A percentile compares a stretch with the other conserved stretches of the same genome.
Evolutionary conservation across 2,888 invertebrate genomes (phyloP).

Genomic region (Eupithecia pulchellata): DNA sequence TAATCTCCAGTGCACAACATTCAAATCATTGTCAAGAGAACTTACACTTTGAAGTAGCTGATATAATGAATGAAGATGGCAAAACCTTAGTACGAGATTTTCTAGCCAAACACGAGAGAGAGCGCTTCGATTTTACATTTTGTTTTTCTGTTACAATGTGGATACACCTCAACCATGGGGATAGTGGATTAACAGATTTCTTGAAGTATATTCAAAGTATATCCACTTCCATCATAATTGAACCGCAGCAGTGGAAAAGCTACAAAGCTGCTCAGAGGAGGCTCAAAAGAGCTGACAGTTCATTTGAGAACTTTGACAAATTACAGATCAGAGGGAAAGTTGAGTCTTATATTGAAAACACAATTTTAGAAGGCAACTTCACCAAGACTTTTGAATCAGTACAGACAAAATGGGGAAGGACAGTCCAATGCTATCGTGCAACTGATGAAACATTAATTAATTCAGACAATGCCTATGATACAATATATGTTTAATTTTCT

Average conservation of each 20-base stretch:
- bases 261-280: constrained; percentile 91
- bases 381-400: constrained; percentile 84
- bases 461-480: constrained; percentile 8
- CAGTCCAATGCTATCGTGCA: constrained; percentile 86
- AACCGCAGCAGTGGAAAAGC: constrained; percentile 95
- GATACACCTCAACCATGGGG: constrained; percentile 95
- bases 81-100: constrained; percentile 72
- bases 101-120: constrained; percentile 69
- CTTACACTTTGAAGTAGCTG: constrained; percentile 85
- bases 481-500: constrained; percentile 2
- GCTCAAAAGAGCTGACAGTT: constrained; percentile 86
- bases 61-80: constrained; percentile 84
- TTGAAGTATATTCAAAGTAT: constrained; percentile 83
- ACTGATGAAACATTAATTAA: constrained; percentile 19
- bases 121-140: constrained; percentile 88
- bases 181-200: constrained; percentile 88
- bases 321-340: constrained; percentile 87
- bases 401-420: constrained; percentile 89
- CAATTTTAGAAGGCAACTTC: constrained; percentile 77
- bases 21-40: constrained; percentile 65
- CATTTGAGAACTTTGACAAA: constrained; percentile 86
- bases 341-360: constrained; percentile 86
- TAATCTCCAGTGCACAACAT: constrained; percentile 89
- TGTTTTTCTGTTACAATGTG: constrained; percentile 96
- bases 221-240: constrained; percentile 88